A percentile compares a stretch with the other conserved stretches of the same genome.
phyloP scores from a whole-genome alignment of 2,113 vertebrate genomes.

The Nibea coibor region DNA sequence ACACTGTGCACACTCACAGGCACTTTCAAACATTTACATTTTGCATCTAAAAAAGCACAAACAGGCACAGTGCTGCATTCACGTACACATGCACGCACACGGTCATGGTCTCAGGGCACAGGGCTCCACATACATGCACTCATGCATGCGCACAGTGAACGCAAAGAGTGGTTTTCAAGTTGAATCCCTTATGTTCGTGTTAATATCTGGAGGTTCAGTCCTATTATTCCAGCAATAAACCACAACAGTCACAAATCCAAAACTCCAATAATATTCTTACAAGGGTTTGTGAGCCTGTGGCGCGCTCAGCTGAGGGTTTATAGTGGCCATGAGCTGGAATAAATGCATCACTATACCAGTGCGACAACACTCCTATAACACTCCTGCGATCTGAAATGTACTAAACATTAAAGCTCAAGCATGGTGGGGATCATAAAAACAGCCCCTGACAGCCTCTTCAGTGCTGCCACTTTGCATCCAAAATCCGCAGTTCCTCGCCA shows the following conservation, averaged over 20 bases:
- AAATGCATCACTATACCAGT: conserved; percentile 8
- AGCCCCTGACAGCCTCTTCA: conserved; percentile 14
- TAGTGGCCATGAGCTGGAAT: neutral
- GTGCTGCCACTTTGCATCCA: conserved; percentile 20
- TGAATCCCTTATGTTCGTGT: neutral
- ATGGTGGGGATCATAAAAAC: conserved; percentile 20
- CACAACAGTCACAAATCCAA: neutral
- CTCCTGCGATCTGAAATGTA: conserved; percentile 1
- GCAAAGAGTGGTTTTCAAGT: conserved; percentile 48
- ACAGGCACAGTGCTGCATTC: neutral
- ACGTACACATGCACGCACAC: neutral
- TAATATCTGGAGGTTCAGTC: neutral
- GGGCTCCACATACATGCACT: neutral
- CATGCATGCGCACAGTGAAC: conserved; percentile 8
- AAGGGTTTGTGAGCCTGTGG: neutral
- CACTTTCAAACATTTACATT: conserved; percentile 9
- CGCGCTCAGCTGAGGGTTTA: neutral
- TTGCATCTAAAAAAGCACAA: neutral
- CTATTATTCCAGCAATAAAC: neutral
- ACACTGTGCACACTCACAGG: neutral
- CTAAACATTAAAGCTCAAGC: conserved; percentile 8
- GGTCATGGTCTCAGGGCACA: neutral
- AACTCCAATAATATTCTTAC: neutral
- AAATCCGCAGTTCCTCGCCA: conserved; percentile 19
- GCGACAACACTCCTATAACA: conserved; percentile 35